These are phyloP conservation scores for Drosophila azteca DNA, from an alignment of 1,140 invertebrate species.

Conservation along the genomic window DNA sequence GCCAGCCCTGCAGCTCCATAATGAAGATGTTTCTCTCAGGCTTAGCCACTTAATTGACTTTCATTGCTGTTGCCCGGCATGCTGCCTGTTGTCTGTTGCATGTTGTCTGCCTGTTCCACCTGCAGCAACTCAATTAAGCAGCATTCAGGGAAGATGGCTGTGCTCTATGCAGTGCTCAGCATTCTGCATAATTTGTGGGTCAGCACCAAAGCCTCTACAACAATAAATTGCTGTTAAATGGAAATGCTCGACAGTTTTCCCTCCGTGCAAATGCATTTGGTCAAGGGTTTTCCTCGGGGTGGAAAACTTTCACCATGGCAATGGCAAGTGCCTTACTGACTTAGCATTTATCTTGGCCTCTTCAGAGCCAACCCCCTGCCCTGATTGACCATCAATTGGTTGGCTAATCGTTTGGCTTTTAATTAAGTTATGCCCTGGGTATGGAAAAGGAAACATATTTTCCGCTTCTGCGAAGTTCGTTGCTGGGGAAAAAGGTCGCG, in stretches of 20 bases:
- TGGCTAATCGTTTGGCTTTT: slow-evolving; percentile 21
- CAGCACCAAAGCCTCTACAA: slow-evolving; percentile 39
- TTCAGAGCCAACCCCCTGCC: slow-evolving; percentile 10
- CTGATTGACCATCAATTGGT: slow-evolving; percentile 26
- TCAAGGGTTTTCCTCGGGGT: no score
- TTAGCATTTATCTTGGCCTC: slow-evolving; percentile 5
- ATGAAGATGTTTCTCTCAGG: slow-evolving; percentile 53
- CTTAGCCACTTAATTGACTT: slow-evolving; percentile 75
- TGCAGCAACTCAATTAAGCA: slow-evolving; percentile 76
- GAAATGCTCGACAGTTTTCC: slow-evolving; percentile 52
- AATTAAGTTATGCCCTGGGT: slow-evolving; percentile 14
- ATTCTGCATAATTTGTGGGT: slow-evolving; percentile 75
- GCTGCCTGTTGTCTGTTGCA: neutral
- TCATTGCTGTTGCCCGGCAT: slow-evolving; percentile 32
- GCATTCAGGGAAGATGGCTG: slow-evolving; percentile 18
- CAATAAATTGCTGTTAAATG: slow-evolving; percentile 67
- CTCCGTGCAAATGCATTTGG: no score
- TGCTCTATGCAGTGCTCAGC: slow-evolving; percentile 33
- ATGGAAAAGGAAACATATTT: neutral
- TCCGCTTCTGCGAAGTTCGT: neutral
- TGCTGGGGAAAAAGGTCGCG: neutral
- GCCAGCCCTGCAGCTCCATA: slow-evolving; percentile 17
- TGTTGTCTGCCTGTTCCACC: slow-evolving; percentile 25
- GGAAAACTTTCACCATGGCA: no score
- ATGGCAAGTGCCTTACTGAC: neutral